phyloP scores from a whole-genome alignment of 2,797 vertebrate species.

The Falco berigora region DNA sequence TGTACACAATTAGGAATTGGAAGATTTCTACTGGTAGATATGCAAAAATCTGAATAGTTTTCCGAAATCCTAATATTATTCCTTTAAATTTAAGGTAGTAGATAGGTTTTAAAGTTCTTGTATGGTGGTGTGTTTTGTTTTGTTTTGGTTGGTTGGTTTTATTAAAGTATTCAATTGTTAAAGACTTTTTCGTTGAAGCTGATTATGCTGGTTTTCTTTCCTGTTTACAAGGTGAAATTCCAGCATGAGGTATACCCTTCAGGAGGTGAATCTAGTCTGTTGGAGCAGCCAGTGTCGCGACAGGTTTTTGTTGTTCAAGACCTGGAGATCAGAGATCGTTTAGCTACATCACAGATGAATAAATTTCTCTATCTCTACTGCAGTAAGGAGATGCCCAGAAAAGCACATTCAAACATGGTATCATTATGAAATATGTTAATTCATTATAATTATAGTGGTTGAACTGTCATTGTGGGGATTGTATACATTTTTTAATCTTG shows the following conservation, averaged over 20 bases:
- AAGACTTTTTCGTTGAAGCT: not conserved
- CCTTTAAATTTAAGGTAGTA: not conserved
- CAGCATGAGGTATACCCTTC: slow-evolving; percentile 94
- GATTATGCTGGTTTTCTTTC: not conserved
- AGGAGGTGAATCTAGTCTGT: slow-evolving; percentile 52
- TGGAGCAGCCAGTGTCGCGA: slow-evolving; percentile 89
- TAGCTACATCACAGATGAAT: slow-evolving; percentile 97
- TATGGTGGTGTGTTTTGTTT: not conserved
- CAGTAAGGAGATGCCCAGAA: slow-evolving; percentile 97
- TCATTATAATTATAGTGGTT: not conserved
- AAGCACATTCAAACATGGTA: slow-evolving; percentile 98
- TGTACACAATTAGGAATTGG: not conserved
- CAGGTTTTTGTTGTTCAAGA: slow-evolving; percentile 95
- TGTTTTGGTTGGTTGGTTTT: not conserved
- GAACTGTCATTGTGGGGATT: not conserved
- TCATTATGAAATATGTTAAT: not conserved
- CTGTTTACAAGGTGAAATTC: slow-evolving; percentile 84
- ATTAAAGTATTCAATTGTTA: not conserved
- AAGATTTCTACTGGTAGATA: not conserved
- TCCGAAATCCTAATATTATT: not conserved
- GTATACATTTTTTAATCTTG: not conserved
- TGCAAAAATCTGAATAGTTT: not conserved
- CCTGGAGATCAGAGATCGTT: slow-evolving; percentile 91
- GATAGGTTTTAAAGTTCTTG: not conserved
- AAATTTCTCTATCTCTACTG: slow-evolving; percentile 97